Conservation (phyloP, 2,797 vertebrate species). For the Acomys russatus region DNA sequence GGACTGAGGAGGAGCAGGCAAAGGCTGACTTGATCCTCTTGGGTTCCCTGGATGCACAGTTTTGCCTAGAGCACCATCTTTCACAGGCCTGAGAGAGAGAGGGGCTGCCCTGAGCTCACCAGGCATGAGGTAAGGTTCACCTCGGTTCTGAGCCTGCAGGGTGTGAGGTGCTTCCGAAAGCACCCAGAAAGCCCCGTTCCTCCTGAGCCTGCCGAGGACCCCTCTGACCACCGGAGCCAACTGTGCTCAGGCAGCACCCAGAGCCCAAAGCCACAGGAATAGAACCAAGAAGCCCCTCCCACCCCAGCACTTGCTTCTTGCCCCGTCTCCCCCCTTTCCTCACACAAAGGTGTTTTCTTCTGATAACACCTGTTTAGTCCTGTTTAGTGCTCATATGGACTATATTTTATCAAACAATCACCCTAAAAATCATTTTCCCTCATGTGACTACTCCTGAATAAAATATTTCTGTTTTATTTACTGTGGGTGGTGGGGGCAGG, state of each 20-base stretch:
- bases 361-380: too few species aligned
- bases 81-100: background rate
- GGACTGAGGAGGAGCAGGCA: background rate
- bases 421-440: background rate
- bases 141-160: too few species aligned
- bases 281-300: background rate
- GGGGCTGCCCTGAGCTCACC: background rate
- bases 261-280: background rate
- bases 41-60: background rate
- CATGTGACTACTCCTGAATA: conserved; percentile 7
- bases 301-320: background rate
- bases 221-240: background rate
- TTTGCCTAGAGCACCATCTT: background rate
- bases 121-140: background rate
- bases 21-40: background rate
- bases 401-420: background rate
- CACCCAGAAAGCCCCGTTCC: background rate
- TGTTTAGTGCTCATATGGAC: background rate
- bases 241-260: background rate
- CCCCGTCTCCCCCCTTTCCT: background rate
- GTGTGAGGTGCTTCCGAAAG: background rate
- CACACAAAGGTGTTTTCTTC: too few species aligned
- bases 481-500: rapidly evolving
- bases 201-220: background rate
- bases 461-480: background rate